Evolutionary conservation across 2,888 invertebrate genomes (phyloP), one percentile per base, ranked within the genome.

Genomic region (Platypus cylindrus): DNA sequence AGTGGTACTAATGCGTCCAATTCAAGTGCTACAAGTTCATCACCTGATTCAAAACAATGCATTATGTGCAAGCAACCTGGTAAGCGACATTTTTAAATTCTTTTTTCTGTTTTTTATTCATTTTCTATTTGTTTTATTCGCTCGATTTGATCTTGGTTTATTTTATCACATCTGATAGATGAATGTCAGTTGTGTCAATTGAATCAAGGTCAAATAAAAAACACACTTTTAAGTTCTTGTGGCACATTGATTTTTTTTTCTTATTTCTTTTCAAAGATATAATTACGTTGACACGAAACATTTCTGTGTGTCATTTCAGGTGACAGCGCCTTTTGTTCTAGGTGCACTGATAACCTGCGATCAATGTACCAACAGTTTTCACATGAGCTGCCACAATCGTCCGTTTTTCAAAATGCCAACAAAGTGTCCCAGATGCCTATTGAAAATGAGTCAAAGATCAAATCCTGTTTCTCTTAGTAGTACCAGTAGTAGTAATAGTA

Each of bases 301-400:
- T 36, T 38, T 39, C 36, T 39, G 20, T n/a, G n/a, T 36, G 12
- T 28, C 13, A 44, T 39, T 39, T 32, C 39, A 39, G 39, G 39
- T 36, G 39, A 39, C 35, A 39, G 39, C 39, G 39, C 39, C 30
- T 43, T 38, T 43, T 37, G 14, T 49, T 48, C 25, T 44, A 67
- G 68, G 66, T 40, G 56, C 57, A 15, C 48, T 68, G 38, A 52
- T 61, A 14, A 51, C 60, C n/a, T 69, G 70, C 44, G 67, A 67
- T 43, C 58, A 55, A 40, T 70, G 70, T 48, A 51, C 60, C 34
- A 59, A 62, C 34, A 64, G 63, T 40, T 70, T 67, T 49, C 68
- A 70, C 46, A 54, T 67, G 7, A 62, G 64, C 32, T 70, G 70
- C 45, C 68, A 68, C 46, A 62, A 66, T 40, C 53, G 63, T 30